These are phyloP conservation scores for Rhyzopertha dominica DNA, from an alignment of 1,140 invertebrate genomes.

Conservation along the genomic window DNA sequence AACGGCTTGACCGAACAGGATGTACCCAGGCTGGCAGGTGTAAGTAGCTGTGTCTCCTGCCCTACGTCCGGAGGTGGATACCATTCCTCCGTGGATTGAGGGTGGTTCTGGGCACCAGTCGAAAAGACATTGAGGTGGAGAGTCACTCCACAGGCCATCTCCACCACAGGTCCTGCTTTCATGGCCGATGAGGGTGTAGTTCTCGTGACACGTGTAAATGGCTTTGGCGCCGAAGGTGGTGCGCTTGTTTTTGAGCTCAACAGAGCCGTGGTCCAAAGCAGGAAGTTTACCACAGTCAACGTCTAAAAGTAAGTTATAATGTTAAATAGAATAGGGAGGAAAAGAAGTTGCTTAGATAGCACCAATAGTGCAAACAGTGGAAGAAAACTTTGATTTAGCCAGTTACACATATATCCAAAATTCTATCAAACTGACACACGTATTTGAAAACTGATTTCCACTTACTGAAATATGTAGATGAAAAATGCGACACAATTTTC, in stretches of 20 bases:
- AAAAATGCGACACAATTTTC: no score
- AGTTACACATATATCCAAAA: no score
- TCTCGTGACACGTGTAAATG: slow-evolving; percentile 72
- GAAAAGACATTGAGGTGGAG: slow-evolving; percentile 73
- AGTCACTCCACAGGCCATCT: slow-evolving; percentile 74
- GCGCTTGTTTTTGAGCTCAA: slow-evolving; percentile 60
- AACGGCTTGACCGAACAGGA: slow-evolving; percentile 73
- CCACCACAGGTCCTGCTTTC: slow-evolving; percentile 69
- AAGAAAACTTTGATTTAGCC: no score
- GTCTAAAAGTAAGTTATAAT: no score
- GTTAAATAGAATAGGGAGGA: no score
- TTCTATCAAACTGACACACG: no score
- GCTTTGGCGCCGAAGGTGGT: slow-evolving; percentile 76
- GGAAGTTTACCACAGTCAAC: slow-evolving; percentile 74
- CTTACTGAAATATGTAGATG: no score
- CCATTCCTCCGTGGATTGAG: slow-evolving; percentile 65
- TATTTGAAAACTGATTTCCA: no score
- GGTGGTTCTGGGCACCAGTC: slow-evolving; percentile 81
- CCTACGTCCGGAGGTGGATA: slow-evolving; percentile 62
- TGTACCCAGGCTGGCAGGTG: slow-evolving; percentile 76
- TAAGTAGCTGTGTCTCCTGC: slow-evolving; percentile 75
- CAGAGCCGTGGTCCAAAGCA: slow-evolving; percentile 66
- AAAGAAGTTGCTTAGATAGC: slow-evolving; percentile 2
- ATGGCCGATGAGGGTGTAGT: slow-evolving; percentile 77
- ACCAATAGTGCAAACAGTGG: no score